Conservation (phyloP, 2,113 vertebrate species). For the Myiozetetes cayanensis region DNA sequence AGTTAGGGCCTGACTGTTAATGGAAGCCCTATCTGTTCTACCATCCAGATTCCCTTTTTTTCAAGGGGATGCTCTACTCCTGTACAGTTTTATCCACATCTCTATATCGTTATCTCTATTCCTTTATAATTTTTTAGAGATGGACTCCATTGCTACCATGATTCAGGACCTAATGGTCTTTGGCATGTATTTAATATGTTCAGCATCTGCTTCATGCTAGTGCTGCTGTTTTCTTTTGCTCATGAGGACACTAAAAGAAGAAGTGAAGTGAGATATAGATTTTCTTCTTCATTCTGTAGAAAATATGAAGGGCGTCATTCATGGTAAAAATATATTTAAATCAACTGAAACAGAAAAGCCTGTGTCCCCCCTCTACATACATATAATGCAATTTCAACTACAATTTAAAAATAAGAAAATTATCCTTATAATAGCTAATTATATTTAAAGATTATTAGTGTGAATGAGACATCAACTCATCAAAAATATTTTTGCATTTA, state of each 20-base stretch:
- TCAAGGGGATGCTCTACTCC: not conserved
- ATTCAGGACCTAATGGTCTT: not conserved
- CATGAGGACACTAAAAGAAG: not conserved
- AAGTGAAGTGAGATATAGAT: not conserved
- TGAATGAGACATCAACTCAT: not conserved
- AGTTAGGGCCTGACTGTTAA: not conserved
- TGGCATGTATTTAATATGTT: not conserved
- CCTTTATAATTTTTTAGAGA: not conserved
- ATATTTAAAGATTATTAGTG: not conserved
- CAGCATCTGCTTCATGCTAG: not conserved
- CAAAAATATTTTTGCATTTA: conserved; percentile 23
- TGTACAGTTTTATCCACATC: not conserved
- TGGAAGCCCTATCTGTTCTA: not conserved
- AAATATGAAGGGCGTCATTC: not conserved
- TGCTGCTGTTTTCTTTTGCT: not conserved
- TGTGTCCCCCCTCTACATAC: not conserved
- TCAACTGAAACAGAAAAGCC: not conserved
- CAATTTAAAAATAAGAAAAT: conserved; percentile 1
- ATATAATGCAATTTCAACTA: not conserved
- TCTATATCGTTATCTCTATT: not conserved
- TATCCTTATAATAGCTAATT: not conserved
- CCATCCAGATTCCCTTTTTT: not conserved
- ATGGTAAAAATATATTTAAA: not conserved
- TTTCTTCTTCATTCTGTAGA: not conserved
- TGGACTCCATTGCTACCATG: not conserved